Percentiles rank a stretch among this genome's conserved stretches.
Conservation (phyloP, 1,140 invertebrate genomes). For the Drosophila azteca region DNA sequence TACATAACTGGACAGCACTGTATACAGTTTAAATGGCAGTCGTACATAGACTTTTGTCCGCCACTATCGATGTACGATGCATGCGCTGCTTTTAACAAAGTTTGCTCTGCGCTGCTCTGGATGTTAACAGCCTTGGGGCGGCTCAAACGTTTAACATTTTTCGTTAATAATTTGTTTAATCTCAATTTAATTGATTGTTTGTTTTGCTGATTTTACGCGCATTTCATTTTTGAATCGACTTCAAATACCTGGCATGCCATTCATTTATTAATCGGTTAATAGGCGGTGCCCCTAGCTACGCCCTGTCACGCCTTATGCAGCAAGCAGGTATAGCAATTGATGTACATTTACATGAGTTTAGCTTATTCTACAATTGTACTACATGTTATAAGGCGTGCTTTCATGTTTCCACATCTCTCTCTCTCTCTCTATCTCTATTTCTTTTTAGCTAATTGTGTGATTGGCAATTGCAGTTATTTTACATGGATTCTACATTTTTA, state of each 20-base stretch:
- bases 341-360: constrained; percentile 17
- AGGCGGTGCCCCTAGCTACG: constrained; percentile 1
- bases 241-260: constrained; percentile 44
- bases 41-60: too few species aligned
- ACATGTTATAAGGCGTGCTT: constrained; percentile 8
- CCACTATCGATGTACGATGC: too few species aligned
- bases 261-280: constrained; percentile 57
- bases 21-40: too few species aligned
- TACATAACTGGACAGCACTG: too few species aligned
- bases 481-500: too few species aligned
- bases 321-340: neutral
- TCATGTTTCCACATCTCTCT: too few species aligned
- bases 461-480: too few species aligned
- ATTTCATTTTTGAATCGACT: constrained; percentile 33
- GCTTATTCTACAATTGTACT: constrained; percentile 12
- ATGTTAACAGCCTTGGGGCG: neutral
- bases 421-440: too few species aligned
- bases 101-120: too few species aligned
- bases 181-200: constrained; percentile 31
- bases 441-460: neutral
- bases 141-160: constrained; percentile 23
- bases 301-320: constrained; percentile 36
- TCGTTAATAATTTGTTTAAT: constrained; percentile 19
- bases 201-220: constrained; percentile 26
- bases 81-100: too few species aligned